Evolutionary conservation across 35 echinoderm and acorn worm species (phyloP).

Genomic region (Apostichopus japonicus): DNA sequence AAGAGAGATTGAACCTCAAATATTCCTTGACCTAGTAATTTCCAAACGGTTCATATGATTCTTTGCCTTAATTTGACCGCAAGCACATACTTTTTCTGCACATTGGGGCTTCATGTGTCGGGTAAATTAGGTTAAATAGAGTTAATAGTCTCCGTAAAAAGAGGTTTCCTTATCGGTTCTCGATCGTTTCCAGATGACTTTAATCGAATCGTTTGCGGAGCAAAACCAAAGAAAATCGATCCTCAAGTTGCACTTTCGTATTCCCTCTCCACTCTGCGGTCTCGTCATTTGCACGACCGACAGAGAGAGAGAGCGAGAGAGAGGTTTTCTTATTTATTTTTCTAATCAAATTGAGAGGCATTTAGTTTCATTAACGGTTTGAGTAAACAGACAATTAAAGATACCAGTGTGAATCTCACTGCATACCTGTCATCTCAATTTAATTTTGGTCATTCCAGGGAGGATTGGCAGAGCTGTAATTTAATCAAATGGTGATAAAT

Average conservation of each 20-base stretch:
- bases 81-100: neutral
- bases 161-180: neutral
- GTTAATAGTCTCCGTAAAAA: neutral
- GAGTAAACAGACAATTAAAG: conserved; percentile 17
- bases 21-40: no score
- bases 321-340: conserved; percentile 10
- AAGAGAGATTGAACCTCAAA: no score
- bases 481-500: neutral
- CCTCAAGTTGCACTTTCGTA: neutral
- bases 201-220: neutral
- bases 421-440: neutral
- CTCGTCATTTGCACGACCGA: neutral
- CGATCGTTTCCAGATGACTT: neutral
- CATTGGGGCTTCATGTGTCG: neutral
- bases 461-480: neutral
- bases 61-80: no score
- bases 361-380: conserved; percentile 13
- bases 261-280: neutral
- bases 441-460: neutral
- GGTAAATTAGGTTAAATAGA: neutral
- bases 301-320: neutral
- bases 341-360: conserved; percentile 23
- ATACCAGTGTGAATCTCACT: conserved; percentile 11
- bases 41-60: no score
- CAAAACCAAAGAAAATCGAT: neutral